Evolutionary conservation across 2,888 invertebrate genomes (phyloP).

Genomic region (Tortrix viridana): DNA sequence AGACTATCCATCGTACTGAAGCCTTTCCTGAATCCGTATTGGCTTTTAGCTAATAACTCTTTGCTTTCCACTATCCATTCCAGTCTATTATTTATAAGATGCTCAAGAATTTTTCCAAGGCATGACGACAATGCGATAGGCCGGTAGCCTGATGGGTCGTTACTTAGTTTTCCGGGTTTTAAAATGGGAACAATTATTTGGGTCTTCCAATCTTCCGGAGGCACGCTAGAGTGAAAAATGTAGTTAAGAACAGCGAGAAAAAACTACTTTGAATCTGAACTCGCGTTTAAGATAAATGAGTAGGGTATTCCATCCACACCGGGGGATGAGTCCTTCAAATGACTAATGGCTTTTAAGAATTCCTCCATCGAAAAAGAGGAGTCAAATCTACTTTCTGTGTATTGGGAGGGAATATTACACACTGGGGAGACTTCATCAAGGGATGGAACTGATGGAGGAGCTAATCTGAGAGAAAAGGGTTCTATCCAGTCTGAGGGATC

Average conservation of each 20-base stretch:
- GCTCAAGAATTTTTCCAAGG: constrained; percentile 43
- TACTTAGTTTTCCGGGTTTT: constrained; percentile 43
- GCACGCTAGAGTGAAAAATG: not conserved
- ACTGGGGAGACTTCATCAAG: not conserved
- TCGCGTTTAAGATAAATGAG: not conserved
- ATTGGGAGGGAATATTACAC: not conserved
- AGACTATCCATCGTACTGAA: constrained; percentile 46
- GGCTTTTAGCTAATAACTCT: constrained; percentile 33
- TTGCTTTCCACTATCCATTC: constrained; percentile 44
- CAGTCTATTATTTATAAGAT: constrained; percentile 43
- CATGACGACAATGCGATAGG: constrained; percentile 44
- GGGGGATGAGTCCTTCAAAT: not conserved
- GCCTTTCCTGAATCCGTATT: constrained; percentile 47
- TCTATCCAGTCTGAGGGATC: constrained; percentile 1
- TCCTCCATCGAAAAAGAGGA: not conserved
- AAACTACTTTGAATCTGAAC: not conserved
- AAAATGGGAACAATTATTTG: constrained; percentile 45
- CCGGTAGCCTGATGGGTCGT: constrained; percentile 34
- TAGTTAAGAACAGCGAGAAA: not conserved
- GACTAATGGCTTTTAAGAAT: not conserved
- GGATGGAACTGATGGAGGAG: not conserved
- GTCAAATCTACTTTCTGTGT: not conserved
- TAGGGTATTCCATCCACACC: not conserved
- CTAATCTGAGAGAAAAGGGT: not conserved
- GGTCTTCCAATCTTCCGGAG: constrained; percentile 38